phyloP scores from a whole-genome alignment of 2,797 vertebrate genomes.

The Tokudaia tokunoshimensis region DNA sequence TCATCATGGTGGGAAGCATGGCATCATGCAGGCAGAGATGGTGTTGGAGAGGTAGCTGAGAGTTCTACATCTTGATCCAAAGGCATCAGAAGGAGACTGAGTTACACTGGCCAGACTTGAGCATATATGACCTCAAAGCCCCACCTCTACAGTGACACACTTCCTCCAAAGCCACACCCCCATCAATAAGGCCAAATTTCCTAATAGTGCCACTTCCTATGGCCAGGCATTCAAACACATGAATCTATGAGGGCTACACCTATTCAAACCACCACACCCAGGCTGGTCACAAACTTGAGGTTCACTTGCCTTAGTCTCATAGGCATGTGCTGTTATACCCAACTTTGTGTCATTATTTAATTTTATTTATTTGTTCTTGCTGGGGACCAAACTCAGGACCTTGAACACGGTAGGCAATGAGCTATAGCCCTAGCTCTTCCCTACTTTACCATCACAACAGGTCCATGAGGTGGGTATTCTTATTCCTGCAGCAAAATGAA shows the following conservation, averaged over 20 bases:
- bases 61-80: not conserved
- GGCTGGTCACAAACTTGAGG: not conserved
- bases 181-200: not conserved
- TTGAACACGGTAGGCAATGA: not conserved
- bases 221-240: not conserved
- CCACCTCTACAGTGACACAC: not conserved
- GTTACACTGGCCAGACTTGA: not conserved
- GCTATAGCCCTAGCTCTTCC: no score
- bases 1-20: not conserved
- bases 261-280: not conserved
- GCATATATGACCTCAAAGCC: not conserved
- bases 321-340: not conserved
- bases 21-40: no score
- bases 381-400: not conserved
- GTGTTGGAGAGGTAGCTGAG: not conserved
- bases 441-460: not conserved
- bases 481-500: not conserved
- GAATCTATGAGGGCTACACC: not conserved
- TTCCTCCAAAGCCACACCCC: not conserved
- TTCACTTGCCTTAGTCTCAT: not conserved
- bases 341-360: not conserved
- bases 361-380: not conserved
- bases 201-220: not conserved
- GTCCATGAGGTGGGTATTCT: not conserved
- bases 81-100: not conserved